A percentile compares a stretch with the other conserved stretches of the same genome.
Evolutionary conservation across 2,797 vertebrate species (phyloP).

Genomic region (Eleutherodactylus coqui): DNA sequence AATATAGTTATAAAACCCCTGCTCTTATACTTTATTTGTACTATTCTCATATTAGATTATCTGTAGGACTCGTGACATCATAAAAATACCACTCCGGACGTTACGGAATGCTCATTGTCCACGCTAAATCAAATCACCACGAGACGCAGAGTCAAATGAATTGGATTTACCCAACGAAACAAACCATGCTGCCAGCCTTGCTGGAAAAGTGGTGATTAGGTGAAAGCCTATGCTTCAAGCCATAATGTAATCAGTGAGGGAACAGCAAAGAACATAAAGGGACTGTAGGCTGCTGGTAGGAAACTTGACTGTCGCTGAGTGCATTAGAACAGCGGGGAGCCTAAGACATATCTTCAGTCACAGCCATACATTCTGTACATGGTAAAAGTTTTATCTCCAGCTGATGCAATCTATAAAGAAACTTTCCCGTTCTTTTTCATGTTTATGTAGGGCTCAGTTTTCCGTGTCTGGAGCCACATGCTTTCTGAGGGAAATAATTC

Average conservation of each 20-base stretch:
- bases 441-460: neutral
- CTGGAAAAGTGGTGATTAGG: conserved; percentile 32
- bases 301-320: neutral
- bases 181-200: conserved; percentile 18
- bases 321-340: neutral
- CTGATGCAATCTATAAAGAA: neutral
- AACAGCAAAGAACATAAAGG: conserved; percentile 9
- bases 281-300: conserved; percentile 22
- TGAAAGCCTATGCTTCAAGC: conserved; percentile 31
- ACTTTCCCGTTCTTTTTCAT: neutral
- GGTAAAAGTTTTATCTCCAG: conserved; percentile 12
- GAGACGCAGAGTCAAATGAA: conserved; percentile 32
- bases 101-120: conserved; percentile 19
- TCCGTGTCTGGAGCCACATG: conserved; percentile 13
- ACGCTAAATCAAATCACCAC: conserved; percentile 30
- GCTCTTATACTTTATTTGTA: neutral
- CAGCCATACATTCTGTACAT: conserved; percentile 1
- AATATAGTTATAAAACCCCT: conserved; percentile 20
- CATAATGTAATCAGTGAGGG: conserved; percentile 37
- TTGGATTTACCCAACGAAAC: conserved; percentile 39
- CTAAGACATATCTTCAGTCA: conserved; percentile 21
- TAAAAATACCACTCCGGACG: conserved; percentile 1
- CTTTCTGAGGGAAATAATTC: neutral
- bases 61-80: neutral
- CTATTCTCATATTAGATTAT: conserved; percentile 11